These are phyloP conservation scores for Macrotis lagotis DNA, from an alignment of 2,113 vertebrate species.

Conservation along the genomic window DNA sequence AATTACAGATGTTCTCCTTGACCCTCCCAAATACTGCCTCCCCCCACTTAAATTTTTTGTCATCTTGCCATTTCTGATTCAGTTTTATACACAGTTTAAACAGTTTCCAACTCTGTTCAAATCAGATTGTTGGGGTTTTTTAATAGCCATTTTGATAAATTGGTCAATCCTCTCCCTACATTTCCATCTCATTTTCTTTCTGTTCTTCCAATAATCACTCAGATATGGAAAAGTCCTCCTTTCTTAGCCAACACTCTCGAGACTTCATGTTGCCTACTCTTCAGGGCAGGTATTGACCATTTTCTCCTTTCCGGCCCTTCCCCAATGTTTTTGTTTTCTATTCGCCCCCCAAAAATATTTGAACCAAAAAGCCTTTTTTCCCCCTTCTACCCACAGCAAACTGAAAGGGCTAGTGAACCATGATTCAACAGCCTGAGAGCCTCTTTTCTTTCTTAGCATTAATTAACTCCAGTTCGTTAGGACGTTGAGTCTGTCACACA, in stretches of 20 bases:
- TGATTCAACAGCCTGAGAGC: constrained; percentile 81
- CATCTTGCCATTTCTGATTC: constrained; percentile 59
- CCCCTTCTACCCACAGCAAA: constrained; percentile 79
- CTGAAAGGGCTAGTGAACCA: constrained; percentile 83
- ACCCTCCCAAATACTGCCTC: neutral
- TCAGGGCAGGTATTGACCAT: constrained; percentile 65
- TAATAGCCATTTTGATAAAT: constrained; percentile 7
- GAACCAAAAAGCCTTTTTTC: constrained; percentile 82
- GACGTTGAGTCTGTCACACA: constrained; percentile 82
- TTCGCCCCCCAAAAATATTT: constrained; percentile 84
- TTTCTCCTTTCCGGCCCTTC: constrained; percentile 66
- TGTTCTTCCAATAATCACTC: neutral
- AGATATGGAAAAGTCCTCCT: neutral
- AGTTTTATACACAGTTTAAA: constrained; percentile 59
- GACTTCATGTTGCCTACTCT: neutral
- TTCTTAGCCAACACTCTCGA: neutral
- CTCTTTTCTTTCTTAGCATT: constrained; percentile 83
- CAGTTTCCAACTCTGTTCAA: constrained; percentile 61
- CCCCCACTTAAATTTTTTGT: constrained; percentile 58
- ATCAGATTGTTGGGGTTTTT: constrained; percentile 60
- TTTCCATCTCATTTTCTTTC: neutral
- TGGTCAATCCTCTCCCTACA: neutral
- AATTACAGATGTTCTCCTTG: constrained; percentile 68
- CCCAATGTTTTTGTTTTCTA: constrained; percentile 82
- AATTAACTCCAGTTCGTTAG: constrained; percentile 86